Base-by-base conservation (phyloP, 2,888 invertebrate species). In the Zaprionus lineosus region DNA sequence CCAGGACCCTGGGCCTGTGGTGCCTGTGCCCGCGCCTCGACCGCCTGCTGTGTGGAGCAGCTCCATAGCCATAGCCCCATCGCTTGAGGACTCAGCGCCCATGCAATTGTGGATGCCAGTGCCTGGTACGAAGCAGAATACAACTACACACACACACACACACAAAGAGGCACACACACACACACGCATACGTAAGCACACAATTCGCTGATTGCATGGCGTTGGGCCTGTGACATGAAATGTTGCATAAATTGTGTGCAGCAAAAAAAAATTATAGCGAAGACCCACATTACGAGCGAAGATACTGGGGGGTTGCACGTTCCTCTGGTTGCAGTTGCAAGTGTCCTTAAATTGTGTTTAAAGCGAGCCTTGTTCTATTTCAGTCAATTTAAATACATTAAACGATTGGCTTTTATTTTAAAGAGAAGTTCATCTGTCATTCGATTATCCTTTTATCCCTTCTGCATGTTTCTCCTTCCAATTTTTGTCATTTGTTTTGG, bases 171-270 rank as follows among this genome's bases (percentile, higher is more conserved):
- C 36, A 51, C 9, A 34, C 9, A 31, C 33, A 24, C 15, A 37
- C 24, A 34, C 18, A 18, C 11, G 26, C 19, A 40, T 24, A 37
- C 6, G 16, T 14, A 19, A 8, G 1, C 9, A 21, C 11, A 43
- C 28, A 40, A 36, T 55, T 59, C 50, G 63, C 66, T 68, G 65
- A 50, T 60, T 61, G 62, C 61, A 75, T 58, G 51, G 58, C 29
- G 52, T 37, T 43, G 48, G 28, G 21, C 29, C 29, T 41, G 36
- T 31, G 52, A 59, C 53, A 57, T 43, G 46, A 67, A 43, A 37
- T 48, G 50, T 34, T 64, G 72, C 70, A 81, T 81, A 73, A 73
- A 74, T 65, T 62, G 69, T 64, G 64, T 53, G 61, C 52, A 40
- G 59, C 36, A 33, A 40, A 37, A 37, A 51, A 19, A 52, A 60